A percentile compares a stretch with the other conserved stretches of the same genome.
Conservation (phyloP, 1,140 invertebrate genomes). For the Saxidomus purpurata region DNA sequence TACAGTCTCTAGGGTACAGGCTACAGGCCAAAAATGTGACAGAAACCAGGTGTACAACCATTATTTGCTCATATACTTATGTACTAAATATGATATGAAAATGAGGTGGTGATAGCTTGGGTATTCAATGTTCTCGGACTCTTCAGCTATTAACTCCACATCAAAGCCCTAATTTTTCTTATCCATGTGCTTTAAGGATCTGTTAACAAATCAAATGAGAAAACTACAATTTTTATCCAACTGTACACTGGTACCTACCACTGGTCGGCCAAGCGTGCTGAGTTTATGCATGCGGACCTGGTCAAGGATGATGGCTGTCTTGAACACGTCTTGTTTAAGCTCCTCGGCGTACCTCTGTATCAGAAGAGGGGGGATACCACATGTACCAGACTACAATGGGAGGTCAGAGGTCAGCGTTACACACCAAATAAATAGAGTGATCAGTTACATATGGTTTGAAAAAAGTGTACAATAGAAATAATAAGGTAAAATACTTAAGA, state of each 20-base stretch:
- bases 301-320: conserved; percentile 85
- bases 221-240: too few species aligned
- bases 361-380: conserved; percentile 86
- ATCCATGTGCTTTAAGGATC: too few species aligned
- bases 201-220: too few species aligned
- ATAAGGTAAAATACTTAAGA: not conserved
- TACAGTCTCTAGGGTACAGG: too few species aligned
- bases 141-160: too few species aligned
- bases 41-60: too few species aligned
- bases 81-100: too few species aligned
- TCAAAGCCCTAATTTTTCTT: too few species aligned
- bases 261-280: conserved; percentile 73
- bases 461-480: not conserved
- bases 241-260: conserved; percentile 69
- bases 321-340: conserved; percentile 83
- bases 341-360: conserved; percentile 87
- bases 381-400: conserved; percentile 83
- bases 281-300: conserved; percentile 83
- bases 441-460: not conserved
- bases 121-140: too few species aligned
- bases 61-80: too few species aligned
- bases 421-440: not conserved
- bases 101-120: too few species aligned
- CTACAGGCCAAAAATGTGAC: too few species aligned
- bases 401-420: not conserved